These are phyloP conservation scores for Dascyllus trimaculatus DNA, from an alignment of 2,113 vertebrate genomes.

Conservation along the genomic window DNA sequence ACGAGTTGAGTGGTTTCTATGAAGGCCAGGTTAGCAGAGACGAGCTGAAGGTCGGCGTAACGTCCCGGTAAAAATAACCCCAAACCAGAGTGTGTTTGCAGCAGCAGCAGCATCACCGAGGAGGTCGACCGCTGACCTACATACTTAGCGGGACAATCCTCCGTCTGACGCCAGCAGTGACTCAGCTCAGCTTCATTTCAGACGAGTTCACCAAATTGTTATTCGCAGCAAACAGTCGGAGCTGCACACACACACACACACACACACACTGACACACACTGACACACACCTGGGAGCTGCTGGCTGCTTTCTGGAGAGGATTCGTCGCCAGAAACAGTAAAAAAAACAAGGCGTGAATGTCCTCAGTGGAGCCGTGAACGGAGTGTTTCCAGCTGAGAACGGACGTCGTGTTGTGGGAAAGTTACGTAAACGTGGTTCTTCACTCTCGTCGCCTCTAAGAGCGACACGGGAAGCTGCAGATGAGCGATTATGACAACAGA, in stretches of 20 bases:
- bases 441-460: neutral
- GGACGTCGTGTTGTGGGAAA: neutral
- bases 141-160: slow-evolving; percentile 33
- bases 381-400: slow-evolving; percentile 2
- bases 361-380: neutral
- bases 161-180: slow-evolving; percentile 63
- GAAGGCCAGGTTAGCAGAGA: neutral
- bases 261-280: neutral
- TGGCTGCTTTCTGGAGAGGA: neutral
- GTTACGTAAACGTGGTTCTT: slow-evolving; percentile 45
- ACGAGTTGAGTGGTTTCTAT: neutral
- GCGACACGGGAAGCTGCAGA: too few species aligned
- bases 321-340: neutral
- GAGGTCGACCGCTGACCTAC: slow-evolving; percentile 56
- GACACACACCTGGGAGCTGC: neutral
- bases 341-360: slow-evolving; percentile 24
- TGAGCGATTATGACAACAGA: neutral
- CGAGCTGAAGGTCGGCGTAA: neutral
- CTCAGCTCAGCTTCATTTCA: slow-evolving; percentile 49
- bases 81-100: slow-evolving; percentile 9
- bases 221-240: slow-evolving; percentile 60
- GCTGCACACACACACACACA: neutral
- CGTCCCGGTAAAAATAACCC: neutral
- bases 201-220: slow-evolving; percentile 50
- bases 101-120: neutral